Evolutionary conservation across 2,888 invertebrate species (phyloP).

Genomic region (Xylocampa areola): DNA sequence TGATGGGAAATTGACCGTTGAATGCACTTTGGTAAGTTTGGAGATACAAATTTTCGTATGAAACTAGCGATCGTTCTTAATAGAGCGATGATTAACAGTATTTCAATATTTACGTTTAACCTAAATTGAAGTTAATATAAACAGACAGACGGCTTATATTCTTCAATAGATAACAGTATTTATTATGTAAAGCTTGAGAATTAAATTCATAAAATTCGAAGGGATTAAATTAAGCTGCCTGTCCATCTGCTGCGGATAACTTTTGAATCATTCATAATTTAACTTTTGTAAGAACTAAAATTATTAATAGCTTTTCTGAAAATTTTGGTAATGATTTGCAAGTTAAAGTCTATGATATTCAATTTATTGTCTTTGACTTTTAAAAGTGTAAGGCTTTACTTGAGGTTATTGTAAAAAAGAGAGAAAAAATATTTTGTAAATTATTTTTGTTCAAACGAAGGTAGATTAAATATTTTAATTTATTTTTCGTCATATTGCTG

Average conservation of each 20-base stretch:
- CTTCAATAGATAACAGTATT: no score
- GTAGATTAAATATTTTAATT: no score
- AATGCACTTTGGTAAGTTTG: conserved; percentile 35
- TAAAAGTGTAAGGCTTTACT: not conserved
- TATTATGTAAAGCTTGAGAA: not conserved
- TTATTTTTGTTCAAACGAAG: no score
- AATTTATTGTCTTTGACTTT: conserved; percentile 15
- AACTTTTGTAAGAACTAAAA: conserved; percentile 41
- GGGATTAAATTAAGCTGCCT: conserved; percentile 23
- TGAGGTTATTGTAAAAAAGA: conserved; percentile 1
- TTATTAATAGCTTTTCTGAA: conserved; percentile 35
- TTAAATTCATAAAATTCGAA: conserved; percentile 10
- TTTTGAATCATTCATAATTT: conserved; percentile 47
- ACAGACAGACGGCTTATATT: no score
- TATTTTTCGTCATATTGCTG: no score
- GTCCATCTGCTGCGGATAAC: conserved; percentile 37
- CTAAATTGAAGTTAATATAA: no score
- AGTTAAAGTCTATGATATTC: conserved; percentile 8
- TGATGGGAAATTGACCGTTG: conserved; percentile 53
- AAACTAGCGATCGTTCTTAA: no score
- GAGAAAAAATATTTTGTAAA: not conserved
- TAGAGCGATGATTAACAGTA: no score
- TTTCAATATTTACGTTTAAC: no score
- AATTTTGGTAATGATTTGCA: conserved; percentile 27
- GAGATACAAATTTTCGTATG: not conserved